A percentile compares a stretch with the other conserved stretches of the same genome.
phyloP scores from a whole-genome alignment of 2,888 invertebrate genomes.

The Melieria picta region DNA sequence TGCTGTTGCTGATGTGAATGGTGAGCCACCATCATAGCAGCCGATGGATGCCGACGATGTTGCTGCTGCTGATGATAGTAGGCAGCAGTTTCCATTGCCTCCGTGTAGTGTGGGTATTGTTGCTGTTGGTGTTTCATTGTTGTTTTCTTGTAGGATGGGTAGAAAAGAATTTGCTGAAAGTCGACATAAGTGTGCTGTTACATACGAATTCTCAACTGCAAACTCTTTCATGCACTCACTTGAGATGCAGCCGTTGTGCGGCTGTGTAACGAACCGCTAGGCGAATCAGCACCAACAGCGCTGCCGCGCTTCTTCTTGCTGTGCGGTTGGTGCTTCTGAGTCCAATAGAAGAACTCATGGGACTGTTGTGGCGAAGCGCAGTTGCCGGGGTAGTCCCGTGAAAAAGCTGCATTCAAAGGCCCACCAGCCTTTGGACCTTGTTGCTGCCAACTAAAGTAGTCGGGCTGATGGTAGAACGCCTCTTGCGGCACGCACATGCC shows the following conservation, averaged over 20 bases:
- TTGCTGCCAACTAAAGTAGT: conserved; percentile 61
- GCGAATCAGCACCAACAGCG: conserved; percentile 55
- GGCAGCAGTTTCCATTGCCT: conserved; percentile 55
- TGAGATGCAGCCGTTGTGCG: conserved; percentile 59
- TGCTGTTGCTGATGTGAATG: conserved; percentile 43
- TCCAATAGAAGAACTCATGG: conserved; percentile 65
- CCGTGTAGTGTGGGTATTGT: conserved; percentile 58
- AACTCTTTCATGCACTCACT: conserved; percentile 33
- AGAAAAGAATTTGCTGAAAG: conserved; percentile 51
- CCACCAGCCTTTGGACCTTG: conserved; percentile 24
- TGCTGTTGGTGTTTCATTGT: conserved; percentile 49
- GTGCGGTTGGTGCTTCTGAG: conserved; percentile 61
- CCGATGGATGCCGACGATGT: conserved; percentile 40
- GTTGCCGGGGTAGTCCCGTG: conserved; percentile 38
- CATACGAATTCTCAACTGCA: background rate
- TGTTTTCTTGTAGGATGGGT: conserved; percentile 63
- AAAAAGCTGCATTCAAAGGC: conserved; percentile 38
- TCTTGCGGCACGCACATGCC: conserved; percentile 42
- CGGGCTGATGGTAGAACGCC: conserved; percentile 58
- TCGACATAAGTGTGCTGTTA: background rate
- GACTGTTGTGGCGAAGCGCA: conserved; percentile 48
- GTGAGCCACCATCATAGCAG: conserved; percentile 44
- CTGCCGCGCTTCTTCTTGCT: conserved; percentile 58
- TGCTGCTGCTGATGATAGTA: conserved; percentile 49
- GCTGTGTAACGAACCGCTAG: conserved; percentile 61